These are phyloP conservation scores for Cheilosia impressa DNA, from an alignment of 2,888 invertebrate species.

Conservation along the genomic window DNA sequence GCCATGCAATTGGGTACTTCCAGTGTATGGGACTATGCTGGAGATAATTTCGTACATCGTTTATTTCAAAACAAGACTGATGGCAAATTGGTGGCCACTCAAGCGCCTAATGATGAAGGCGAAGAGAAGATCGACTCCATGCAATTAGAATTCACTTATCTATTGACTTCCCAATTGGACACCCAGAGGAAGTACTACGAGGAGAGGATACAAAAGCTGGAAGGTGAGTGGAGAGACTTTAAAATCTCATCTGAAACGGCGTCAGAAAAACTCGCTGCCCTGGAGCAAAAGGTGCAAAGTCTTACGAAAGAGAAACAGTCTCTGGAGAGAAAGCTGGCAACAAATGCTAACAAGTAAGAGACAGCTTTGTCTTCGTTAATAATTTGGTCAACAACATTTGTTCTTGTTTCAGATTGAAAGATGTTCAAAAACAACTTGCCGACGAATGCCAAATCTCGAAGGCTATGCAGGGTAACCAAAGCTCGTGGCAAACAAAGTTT, in stretches of 20 bases:
- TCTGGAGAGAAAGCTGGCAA: slow-evolving; percentile 89
- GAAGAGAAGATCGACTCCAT: slow-evolving; percentile 96
- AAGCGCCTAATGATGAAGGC: slow-evolving; percentile 87
- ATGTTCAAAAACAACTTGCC: slow-evolving; percentile 88
- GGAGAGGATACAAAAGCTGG: slow-evolving; percentile 87
- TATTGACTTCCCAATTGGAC: slow-evolving; percentile 97
- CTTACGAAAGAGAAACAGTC: slow-evolving; percentile 87
- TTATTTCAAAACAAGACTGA: slow-evolving; percentile 98
- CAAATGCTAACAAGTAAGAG: slow-evolving; percentile 86
- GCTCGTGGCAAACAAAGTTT: slow-evolving; percentile 88
- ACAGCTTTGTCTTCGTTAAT: neutral
- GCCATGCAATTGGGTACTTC: slow-evolving; percentile 98
- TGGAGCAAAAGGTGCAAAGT: slow-evolving; percentile 84
- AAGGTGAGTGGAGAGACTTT: slow-evolving; percentile 86
- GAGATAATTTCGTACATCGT: slow-evolving; percentile 95
- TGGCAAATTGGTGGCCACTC: slow-evolving; percentile 95
- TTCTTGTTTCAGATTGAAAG: slow-evolving; percentile 85
- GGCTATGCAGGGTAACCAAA: slow-evolving; percentile 90
- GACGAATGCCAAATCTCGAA: slow-evolving; percentile 94
- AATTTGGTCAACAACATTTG: neutral
- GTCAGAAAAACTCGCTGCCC: slow-evolving; percentile 84
- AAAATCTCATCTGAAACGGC: slow-evolving; percentile 85
- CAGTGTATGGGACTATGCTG: slow-evolving; percentile 99
- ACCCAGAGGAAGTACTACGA: slow-evolving; percentile 97
- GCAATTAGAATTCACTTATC: slow-evolving; percentile 97